Conservation (phyloP, 2,888 invertebrate species). For the Lamellibrachia satsuma region DNA sequence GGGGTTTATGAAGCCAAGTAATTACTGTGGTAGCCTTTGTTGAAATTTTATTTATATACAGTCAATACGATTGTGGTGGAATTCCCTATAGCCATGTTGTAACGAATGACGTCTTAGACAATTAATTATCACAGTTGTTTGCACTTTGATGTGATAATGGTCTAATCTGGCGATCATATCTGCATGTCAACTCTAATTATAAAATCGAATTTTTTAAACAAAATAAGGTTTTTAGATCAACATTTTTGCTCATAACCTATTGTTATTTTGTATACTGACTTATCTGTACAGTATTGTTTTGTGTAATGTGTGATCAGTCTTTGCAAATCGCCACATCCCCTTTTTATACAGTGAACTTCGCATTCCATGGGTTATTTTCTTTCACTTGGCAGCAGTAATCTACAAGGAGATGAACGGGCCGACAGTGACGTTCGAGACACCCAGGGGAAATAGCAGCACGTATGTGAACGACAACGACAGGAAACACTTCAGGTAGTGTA, state of each 20-base stretch:
- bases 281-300: no score
- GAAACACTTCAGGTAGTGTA: no score
- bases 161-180: neutral
- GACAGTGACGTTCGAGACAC: neutral
- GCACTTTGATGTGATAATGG: neutral
- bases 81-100: neutral
- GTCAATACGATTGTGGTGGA: neutral
- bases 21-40: neutral
- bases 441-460: neutral
- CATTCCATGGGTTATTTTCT: neutral
- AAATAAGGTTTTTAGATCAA: neutral
- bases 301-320: neutral
- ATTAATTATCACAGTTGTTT: neutral
- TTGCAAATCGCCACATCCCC: neutral
- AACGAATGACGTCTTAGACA: neutral
- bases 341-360: neutral
- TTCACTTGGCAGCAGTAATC: neutral
- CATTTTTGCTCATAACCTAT: neutral
- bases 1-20: no score
- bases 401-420: neutral
- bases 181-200: neutral
- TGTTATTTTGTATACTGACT: no score
- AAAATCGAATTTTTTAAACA: neutral
- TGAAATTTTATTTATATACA: neutral
- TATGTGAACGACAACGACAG: neutral